Percentiles rank a stretch among this genome's conserved stretches.
Evolutionary conservation across 2,888 invertebrate species (phyloP).

Genomic region (Eupithecia vulgata): DNA sequence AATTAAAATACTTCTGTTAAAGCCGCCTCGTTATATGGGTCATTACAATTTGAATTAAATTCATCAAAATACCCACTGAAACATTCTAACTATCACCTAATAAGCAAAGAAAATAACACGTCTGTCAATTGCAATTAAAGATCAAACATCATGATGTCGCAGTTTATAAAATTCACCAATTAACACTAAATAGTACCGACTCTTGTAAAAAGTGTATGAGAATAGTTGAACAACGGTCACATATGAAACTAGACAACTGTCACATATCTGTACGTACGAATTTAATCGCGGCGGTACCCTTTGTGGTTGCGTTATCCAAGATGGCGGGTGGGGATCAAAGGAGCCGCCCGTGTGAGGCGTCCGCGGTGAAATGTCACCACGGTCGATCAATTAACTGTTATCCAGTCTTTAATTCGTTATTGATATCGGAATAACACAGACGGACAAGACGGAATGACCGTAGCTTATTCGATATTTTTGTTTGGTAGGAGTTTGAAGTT

Average conservation of each 20-base stretch:
- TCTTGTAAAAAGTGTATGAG: constrained; percentile 51
- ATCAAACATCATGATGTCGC: constrained; percentile 35
- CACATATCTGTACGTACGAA: constrained; percentile 80
- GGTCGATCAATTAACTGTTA: constrained; percentile 78
- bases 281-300: constrained; percentile 77
- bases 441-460: constrained; percentile 58
- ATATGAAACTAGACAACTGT: constrained; percentile 74
- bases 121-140: constrained; percentile 37
- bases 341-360: constrained; percentile 70
- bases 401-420: constrained; percentile 71
- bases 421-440: constrained; percentile 69
- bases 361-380: constrained; percentile 80
- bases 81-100: constrained; percentile 29
- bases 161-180: constrained; percentile 47
- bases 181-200: constrained; percentile 58
- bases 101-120: constrained; percentile 36
- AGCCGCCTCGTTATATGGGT: constrained; percentile 21
- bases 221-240: constrained; percentile 54
- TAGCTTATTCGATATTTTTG: constrained; percentile 61
- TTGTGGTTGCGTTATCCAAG: constrained; percentile 62
- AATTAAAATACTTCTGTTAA: constrained; percentile 22
- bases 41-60: constrained; percentile 28
- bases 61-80: constrained; percentile 31
- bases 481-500: constrained; percentile 47
- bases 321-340: constrained; percentile 71